Evolutionary conservation across 1,140 invertebrate species (phyloP), one percentile per base, ranked within the genome.

Genomic region (Hycleus cichorii): DNA sequence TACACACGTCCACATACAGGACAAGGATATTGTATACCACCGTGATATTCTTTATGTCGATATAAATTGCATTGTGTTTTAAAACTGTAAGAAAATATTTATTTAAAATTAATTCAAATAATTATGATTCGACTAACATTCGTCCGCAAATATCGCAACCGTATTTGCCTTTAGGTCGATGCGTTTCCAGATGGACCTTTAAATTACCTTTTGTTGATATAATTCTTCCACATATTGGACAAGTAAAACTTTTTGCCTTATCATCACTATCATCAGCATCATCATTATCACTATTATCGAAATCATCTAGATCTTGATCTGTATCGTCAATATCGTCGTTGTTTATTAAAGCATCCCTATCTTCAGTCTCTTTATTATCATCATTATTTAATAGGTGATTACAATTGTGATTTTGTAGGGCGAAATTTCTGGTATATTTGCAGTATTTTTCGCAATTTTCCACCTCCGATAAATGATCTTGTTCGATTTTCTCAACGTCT

Each of bases 1-100:
- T 88, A 87, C 24, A 86, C 83, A 40, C 85, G 74, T 8, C 81
- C 82, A 68, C 86, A 88, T 3, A 85, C 80, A 48, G 76, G 78
- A 67, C 86, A 88, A 12, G 81, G 79, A 69, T 79, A 85, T 57
- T 83, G 81, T 66, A 80, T 80, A 6, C 80, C 79, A 47, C 77
- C 77, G 62, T 88, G 85, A 59, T 83, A 83, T 62, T 83, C 79
- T 70, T 85, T 84, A 64, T 88, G 85, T 39, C 80, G 76, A 57
- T 76, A 77, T 50, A 87, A 74, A 73, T 85, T 88, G 43, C 76
- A 80, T 63, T 84, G 78, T n/a, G 80, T 82, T 68, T 85, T 85
- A 66, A 88, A 88, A 65, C 85, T 87, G 69, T 45, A 79, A 73
- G 55, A 60, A 57, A 49, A 47, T 51, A 26, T 6, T 49, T 5